Evolutionary conservation across 2,113 vertebrate species (phyloP), one percentile per base, ranked within the genome.

Genomic region (Gadus chalcogrammus): DNA sequence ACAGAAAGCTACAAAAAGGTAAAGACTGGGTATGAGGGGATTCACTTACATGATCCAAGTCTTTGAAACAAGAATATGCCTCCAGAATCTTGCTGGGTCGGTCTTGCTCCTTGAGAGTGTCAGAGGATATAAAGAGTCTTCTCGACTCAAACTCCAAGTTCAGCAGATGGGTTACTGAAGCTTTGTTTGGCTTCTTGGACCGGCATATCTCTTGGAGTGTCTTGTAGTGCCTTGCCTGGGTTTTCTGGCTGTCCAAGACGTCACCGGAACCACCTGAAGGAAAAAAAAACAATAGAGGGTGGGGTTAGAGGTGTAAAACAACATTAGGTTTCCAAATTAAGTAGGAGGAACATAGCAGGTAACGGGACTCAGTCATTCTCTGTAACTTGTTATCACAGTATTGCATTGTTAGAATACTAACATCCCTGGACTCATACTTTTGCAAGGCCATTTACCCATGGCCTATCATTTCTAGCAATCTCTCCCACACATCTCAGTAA

Each of bases 21-120:
- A 17, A 59, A 20, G 60, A 61, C 60, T 61, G 60, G 4, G 4
- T 22, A 22, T 0, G 13, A 8, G 12, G 17, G 7, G 17, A 12
- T 15, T 11, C 38, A 38, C 63, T 64, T 64, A 68, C 60, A 24
- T 72, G 53, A 31, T 65, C 64, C 18, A 62, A 12, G 61, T 77
- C 70, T 70, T 42, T 71, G 60, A 77, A 77, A 12, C 70, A 80
- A 1, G 38, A 61, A 48, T 77, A 80, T 12, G 63, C 75, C n/a
- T 69, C 22, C 6, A 69, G 58, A 15, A 75, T 55, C 9, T 72
- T 70, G 24, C 16, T 61, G 2, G 65, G 69, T 35, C 60, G 69
- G 61, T 81, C 72, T 67, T 74, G 69, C 64, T 81, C 79, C 66
- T 78, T 78, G 16, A 72, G 18, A 24, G 31, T 35, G 65, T 78